Percentiles rank a stretch among this genome's conserved stretches.
phyloP scores from a whole-genome alignment of 2,888 invertebrate genomes.

The Amblyjoppa fuscipennis region DNA sequence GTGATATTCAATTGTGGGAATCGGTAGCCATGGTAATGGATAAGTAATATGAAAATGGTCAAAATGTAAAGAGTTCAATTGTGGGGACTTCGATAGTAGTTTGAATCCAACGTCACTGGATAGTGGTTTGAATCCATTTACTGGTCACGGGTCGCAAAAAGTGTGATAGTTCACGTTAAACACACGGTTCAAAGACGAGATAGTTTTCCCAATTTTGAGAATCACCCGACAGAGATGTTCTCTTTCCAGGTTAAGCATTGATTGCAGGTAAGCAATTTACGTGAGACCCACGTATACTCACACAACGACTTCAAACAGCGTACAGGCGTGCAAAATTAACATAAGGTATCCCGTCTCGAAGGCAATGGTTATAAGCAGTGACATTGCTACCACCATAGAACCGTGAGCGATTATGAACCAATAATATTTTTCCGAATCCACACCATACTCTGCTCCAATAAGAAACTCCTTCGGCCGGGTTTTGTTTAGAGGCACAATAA shows the following conservation, averaged over 20 bases:
- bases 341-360: background rate
- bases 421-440: constrained; percentile 45
- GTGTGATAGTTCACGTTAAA: too few relatives aligned
- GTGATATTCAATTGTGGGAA: too few relatives aligned
- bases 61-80: too few relatives aligned
- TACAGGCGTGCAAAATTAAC: background rate
- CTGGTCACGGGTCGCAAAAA: too few relatives aligned
- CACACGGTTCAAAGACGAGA: too few relatives aligned
- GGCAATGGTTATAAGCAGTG: background rate
- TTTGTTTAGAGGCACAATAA: constrained; percentile 28
- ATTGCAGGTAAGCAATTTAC: background rate
- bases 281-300: background rate
- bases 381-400: background rate
- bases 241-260: background rate
- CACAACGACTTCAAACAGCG: constrained; percentile 6
- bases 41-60: too few relatives aligned
- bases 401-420: constrained; percentile 23
- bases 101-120: too few relatives aligned
- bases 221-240: background rate
- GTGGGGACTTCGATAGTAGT: too few relatives aligned
- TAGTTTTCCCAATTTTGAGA: background rate
- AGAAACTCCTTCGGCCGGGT: constrained; percentile 19
- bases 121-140: too few relatives aligned
- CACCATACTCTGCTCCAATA: constrained; percentile 38
- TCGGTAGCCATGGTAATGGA: too few relatives aligned